phyloP scores from a whole-genome alignment of 2,113 vertebrate species.

The Nyctereutes procyonoides region DNA sequence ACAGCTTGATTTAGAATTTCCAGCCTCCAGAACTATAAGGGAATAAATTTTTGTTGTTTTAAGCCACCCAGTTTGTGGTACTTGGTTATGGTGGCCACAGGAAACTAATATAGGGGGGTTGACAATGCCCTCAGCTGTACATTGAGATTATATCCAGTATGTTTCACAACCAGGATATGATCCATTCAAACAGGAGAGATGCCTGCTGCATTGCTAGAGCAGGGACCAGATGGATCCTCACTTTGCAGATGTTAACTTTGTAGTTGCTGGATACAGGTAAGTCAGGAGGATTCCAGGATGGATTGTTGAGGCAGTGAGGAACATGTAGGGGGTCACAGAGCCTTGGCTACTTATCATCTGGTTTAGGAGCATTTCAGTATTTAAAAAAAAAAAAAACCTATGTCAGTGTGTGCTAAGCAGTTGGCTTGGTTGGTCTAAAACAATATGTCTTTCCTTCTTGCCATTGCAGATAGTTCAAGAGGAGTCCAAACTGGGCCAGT shows the following conservation, averaged over 20 bases:
- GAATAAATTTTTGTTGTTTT: neutral
- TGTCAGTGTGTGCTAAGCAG: neutral
- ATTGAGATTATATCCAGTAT: neutral
- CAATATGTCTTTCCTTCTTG: neutral
- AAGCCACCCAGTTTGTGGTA: neutral
- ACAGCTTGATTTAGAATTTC: conserved; percentile 9
- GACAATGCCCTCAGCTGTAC: neutral
- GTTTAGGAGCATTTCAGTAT: conserved; percentile 19
- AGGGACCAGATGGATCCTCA: neutral
- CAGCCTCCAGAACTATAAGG: neutral
- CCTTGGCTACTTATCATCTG: neutral
- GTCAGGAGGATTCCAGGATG: neutral
- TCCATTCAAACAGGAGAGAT: neutral
- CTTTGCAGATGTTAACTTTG: neutral
- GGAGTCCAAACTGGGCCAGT: neutral
- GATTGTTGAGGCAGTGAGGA: neutral
- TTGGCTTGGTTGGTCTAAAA: neutral
- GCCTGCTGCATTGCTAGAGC: neutral
- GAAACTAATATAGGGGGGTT: neutral
- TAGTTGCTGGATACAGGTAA: neutral
- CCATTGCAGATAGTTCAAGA: conserved; percentile 4
- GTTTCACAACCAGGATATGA: neutral
- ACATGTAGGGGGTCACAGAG: neutral
- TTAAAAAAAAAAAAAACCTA: neutral
- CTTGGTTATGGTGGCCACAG: neutral